phyloP scores from a whole-genome alignment of 2,797 vertebrate species.

The Gadopsis marmoratus region DNA sequence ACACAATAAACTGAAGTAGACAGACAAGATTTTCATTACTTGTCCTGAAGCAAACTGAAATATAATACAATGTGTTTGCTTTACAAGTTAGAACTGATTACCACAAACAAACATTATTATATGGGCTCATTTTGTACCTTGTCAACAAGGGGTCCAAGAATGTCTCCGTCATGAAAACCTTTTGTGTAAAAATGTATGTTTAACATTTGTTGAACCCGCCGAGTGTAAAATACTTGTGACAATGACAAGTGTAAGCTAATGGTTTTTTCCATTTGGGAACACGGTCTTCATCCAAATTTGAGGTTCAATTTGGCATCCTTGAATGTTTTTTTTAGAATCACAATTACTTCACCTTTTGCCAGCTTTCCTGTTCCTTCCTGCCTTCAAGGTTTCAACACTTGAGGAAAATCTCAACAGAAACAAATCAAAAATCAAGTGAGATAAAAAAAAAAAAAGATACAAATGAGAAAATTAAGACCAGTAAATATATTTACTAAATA shows the following conservation, averaged over 20 bases:
- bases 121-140: background rate
- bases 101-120: slow-evolving; percentile 6
- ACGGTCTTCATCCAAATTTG: background rate
- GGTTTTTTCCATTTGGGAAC: background rate
- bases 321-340: background rate
- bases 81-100: slow-evolving; percentile 13
- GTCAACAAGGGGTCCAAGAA: background rate
- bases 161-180: background rate
- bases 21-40: slow-evolving; percentile 29
- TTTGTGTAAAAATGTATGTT: background rate
- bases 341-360: background rate
- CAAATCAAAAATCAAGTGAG: slow-evolving; percentile 9
- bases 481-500: background rate
- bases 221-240: background rate
- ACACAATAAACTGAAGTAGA: slow-evolving; percentile 18
- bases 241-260: background rate
- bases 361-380: background rate
- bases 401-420: background rate
- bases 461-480: background rate
- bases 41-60: slow-evolving; percentile 16
- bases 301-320: background rate
- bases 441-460: slow-evolving; percentile 1
- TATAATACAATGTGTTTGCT: slow-evolving; percentile 10
- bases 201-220: background rate
- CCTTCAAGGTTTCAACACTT: background rate